Evolutionary conservation across 2,113 vertebrate genomes (phyloP).

Genomic region (Epinephelus moara): DNA sequence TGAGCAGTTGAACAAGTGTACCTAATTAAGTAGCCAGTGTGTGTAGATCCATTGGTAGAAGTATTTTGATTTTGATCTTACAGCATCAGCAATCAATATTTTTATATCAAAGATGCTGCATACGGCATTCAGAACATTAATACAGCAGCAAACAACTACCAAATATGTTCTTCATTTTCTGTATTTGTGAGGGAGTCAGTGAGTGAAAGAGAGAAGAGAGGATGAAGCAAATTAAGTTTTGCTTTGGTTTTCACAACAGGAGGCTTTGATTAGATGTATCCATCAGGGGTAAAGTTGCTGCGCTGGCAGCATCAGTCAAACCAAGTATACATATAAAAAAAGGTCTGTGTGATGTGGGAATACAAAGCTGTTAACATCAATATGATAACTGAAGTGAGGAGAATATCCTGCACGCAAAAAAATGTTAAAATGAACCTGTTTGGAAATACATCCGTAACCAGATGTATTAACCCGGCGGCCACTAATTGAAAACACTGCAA

Average conservation of each 20-base stretch:
- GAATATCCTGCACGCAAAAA: not conserved
- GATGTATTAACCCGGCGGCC: not conserved
- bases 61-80: too few species aligned
- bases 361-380: slow-evolving; percentile 8
- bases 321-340: not conserved
- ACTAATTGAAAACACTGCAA: not conserved
- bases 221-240: not conserved
- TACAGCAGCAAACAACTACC: too few species aligned
- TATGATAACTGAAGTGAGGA: not conserved
- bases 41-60: too few species aligned
- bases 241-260: slow-evolving; percentile 5
- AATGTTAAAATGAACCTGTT: not conserved
- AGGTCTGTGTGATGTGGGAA: not conserved
- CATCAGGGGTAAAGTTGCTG: not conserved
- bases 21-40: too few species aligned
- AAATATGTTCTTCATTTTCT: too few species aligned
- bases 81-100: too few species aligned
- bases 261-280: slow-evolving; percentile 11
- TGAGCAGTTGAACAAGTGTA: too few species aligned
- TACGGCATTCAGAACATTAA: too few species aligned
- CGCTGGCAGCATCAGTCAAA: slow-evolving; percentile 8
- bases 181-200: not conserved
- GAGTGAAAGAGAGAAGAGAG: not conserved
- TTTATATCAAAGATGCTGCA: too few species aligned
- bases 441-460: not conserved